These are phyloP conservation scores for Alexandromys oeconomus DNA, from an alignment of 2,797 vertebrate species.

Conservation along the genomic window DNA sequence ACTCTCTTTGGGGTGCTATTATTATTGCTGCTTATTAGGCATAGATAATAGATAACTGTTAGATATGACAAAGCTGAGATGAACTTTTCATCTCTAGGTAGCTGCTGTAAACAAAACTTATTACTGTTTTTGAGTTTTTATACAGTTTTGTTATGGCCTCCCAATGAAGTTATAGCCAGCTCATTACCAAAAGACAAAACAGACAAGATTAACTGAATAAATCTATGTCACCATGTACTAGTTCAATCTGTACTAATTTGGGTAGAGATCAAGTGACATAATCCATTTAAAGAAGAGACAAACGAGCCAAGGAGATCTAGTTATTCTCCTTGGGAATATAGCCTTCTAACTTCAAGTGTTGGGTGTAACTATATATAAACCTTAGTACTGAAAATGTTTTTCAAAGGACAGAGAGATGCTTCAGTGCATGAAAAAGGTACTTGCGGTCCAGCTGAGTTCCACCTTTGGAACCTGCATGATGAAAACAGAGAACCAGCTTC, in stretches of 20 bases:
- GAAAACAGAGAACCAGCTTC: background rate
- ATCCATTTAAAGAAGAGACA: slow-evolving; percentile 17
- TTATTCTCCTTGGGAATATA: slow-evolving; percentile 29
- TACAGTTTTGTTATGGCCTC: slow-evolving; percentile 18
- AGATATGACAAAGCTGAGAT: slow-evolving; percentile 12
- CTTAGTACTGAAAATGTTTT: slow-evolving; percentile 46
- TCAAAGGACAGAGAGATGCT: background rate
- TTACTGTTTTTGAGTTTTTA: slow-evolving; percentile 50
- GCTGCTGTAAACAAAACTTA: slow-evolving; percentile 32
- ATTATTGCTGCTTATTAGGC: background rate
- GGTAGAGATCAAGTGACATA: background rate
- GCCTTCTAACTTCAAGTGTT: slow-evolving; percentile 37
- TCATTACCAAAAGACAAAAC: slow-evolving; percentile 30
- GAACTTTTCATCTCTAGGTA: background rate
- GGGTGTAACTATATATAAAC: slow-evolving; percentile 34
- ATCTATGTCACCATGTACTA: slow-evolving; percentile 47
- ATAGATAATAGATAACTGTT: background rate
- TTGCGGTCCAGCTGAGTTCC: background rate
- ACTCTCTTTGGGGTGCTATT: slow-evolving; percentile 33
- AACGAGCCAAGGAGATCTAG: slow-evolving; percentile 42
- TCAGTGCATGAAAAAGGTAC: background rate
- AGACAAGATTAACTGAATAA: slow-evolving; percentile 50
- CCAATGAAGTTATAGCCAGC: slow-evolving; percentile 28
- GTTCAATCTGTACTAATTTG: slow-evolving; percentile 16
- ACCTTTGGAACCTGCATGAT: background rate